Evolutionary conservation across 37 sponge, comb jelly and placozoan genomes (phyloP).

Genomic region (Theonella swinhoei): DNA sequence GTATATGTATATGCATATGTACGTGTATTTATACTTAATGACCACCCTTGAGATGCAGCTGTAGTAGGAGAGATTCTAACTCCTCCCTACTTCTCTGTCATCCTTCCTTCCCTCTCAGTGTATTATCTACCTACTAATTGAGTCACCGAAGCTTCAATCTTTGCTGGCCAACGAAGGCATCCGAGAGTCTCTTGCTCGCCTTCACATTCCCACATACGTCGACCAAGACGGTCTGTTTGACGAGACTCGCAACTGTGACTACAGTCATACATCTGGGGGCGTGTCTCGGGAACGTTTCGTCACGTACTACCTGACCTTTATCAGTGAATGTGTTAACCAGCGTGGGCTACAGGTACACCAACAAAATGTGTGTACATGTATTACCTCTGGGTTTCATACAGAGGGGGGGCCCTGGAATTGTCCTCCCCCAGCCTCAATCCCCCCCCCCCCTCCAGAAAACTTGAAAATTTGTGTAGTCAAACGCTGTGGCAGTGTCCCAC

Average conservation of each 20-base stretch:
- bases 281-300: slow-evolving; percentile 40
- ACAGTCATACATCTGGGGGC: slow-evolving; percentile 22
- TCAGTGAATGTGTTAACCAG: slow-evolving; percentile 31
- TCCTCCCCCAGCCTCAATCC: too few relatives aligned
- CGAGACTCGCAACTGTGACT: slow-evolving; percentile 55
- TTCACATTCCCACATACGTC: slow-evolving; percentile 17
- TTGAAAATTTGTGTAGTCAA: too few relatives aligned
- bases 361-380: background rate
- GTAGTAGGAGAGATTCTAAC: too few relatives aligned
- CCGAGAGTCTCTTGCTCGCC: slow-evolving; percentile 15
- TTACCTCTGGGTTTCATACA: background rate
- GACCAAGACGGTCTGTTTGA: slow-evolving; percentile 63
- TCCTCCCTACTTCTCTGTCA: background rate
- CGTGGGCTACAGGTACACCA: slow-evolving; percentile 9
- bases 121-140: slow-evolving; percentile 68
- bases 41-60: too few relatives aligned
- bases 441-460: too few relatives aligned
- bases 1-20: too few relatives aligned
- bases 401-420: background rate
- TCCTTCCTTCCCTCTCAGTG: slow-evolving; percentile 19
- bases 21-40: too few relatives aligned
- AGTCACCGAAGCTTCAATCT: slow-evolving; percentile 24
- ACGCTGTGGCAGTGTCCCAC: too few relatives aligned
- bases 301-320: slow-evolving; percentile 32
- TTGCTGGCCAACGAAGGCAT: slow-evolving; percentile 56